phyloP scores from a whole-genome alignment of 2,113 vertebrate species.

The Ursus arctos region DNA sequence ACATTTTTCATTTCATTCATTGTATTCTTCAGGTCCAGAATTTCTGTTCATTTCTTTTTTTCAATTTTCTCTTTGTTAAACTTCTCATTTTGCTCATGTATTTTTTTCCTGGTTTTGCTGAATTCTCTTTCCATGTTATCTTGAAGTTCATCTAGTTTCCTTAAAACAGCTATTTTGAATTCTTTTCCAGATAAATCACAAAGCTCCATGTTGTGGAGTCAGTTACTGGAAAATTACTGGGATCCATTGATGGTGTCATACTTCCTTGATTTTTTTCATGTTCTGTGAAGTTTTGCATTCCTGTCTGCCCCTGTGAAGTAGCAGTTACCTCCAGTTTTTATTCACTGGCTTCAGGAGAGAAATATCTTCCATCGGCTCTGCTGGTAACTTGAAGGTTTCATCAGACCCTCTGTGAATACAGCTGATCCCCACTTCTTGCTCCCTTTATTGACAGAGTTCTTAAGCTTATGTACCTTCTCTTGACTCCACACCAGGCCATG shows the following conservation, averaged over 20 bases:
- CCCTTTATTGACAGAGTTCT: not conserved
- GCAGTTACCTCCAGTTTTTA: not conserved
- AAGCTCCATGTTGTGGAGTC: not conserved
- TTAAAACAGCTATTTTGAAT: not conserved
- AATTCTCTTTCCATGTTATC: not conserved
- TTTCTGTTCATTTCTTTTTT: not conserved
- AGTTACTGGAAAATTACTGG: not conserved
- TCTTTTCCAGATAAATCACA: not conserved
- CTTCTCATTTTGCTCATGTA: not conserved
- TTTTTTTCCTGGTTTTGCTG: not conserved
- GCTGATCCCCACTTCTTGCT: not conserved
- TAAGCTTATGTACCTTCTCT: not conserved
- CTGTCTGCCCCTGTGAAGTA: not conserved
- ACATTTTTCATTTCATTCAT: not conserved
- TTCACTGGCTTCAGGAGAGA: not conserved
- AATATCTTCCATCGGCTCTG: not conserved
- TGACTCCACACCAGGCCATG: not conserved
- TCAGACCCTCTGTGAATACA: not conserved
- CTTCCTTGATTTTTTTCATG: not conserved
- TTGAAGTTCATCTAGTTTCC: not conserved
- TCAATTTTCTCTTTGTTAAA: conserved; percentile 14
- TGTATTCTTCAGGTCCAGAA: not conserved
- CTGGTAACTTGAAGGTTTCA: not conserved
- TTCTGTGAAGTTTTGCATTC: not conserved
- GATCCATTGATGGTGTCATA: not conserved